These are phyloP conservation scores for Drosophila macrospina DNA, from an alignment of 2,888 invertebrate species.

Conservation along the genomic window DNA sequence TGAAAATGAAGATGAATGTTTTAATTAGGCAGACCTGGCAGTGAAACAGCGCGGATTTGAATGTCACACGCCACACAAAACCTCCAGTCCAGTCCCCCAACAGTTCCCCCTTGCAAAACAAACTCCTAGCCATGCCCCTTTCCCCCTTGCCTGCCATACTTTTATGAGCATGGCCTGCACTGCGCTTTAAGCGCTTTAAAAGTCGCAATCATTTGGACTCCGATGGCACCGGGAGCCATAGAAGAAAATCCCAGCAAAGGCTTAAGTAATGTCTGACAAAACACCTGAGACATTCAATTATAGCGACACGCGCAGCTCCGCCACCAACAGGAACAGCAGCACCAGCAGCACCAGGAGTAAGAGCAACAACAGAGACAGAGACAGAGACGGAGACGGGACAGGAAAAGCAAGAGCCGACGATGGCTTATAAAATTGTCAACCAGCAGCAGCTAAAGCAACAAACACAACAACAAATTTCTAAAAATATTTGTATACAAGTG, in stretches of 20 bases:
- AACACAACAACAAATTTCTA: conserved; percentile 29
- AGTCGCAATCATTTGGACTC: conserved; percentile 43
- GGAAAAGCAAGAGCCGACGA: conserved; percentile 34
- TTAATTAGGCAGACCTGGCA: conserved; percentile 80
- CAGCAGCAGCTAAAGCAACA: conserved; percentile 26
- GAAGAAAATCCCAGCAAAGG: conserved; percentile 82
- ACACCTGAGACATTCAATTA: conserved; percentile 85
- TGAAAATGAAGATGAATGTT: conserved; percentile 85
- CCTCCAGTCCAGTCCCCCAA: too few relatives aligned
- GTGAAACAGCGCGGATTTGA: conserved; percentile 62
- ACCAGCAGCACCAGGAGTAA: conserved; percentile 1
- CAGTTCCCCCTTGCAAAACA: too few relatives aligned
- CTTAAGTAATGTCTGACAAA: conserved; percentile 84
- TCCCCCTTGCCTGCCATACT: background rate
- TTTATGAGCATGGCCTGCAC: conserved; percentile 27
- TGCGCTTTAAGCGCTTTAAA: conserved; percentile 70
- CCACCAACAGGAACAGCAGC: conserved; percentile 25
- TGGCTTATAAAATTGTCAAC: conserved; percentile 76
- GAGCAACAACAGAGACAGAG: background rate
- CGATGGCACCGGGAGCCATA: conserved; percentile 13
- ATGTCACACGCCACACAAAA: conserved; percentile 53
- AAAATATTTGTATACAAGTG: conserved; percentile 21
- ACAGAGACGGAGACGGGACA: conserved; percentile 24
- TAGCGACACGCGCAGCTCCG: conserved; percentile 61
- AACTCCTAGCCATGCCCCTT: background rate